Evolutionary conservation across 2,113 vertebrate species (phyloP).

Genomic region (Podarcis muralis): DNA sequence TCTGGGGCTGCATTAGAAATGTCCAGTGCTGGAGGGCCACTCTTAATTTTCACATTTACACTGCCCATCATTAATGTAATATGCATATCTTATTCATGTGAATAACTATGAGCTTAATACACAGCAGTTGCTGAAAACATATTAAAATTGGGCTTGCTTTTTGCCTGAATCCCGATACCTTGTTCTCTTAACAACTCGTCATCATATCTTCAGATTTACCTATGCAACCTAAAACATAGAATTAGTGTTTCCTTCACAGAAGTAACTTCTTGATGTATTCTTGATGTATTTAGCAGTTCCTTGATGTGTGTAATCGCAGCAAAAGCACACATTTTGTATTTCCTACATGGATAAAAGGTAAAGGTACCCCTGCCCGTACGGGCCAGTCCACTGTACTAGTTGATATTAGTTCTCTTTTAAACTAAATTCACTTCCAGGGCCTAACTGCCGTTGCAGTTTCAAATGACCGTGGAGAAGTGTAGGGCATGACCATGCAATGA

Average conservation of each 20-base stretch:
- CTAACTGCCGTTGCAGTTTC: not conserved
- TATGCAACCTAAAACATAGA: not conserved
- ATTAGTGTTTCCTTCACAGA: not conserved
- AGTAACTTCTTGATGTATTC: not conserved
- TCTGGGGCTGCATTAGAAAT: not conserved
- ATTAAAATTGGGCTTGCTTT: not conserved
- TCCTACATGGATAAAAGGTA: too few species aligned
- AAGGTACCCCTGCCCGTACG: too few species aligned
- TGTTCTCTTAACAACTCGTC: not conserved
- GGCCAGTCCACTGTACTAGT: too few species aligned
- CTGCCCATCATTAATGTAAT: not conserved
- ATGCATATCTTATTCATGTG: not conserved
- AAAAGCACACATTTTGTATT: not conserved
- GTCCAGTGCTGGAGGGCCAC: not conserved
- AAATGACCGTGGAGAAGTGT: not conserved
- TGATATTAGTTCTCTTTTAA: not conserved
- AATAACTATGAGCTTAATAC: not conserved
- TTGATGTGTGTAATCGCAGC: not conserved
- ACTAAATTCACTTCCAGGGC: not conserved
- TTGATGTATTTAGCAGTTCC: not conserved
- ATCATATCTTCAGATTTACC: not conserved
- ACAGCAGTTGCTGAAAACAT: not conserved
- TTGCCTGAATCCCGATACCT: not conserved
- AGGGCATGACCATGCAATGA: not conserved
- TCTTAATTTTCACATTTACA: slow-evolving; percentile 3